Conservation (phyloP, 2,888 invertebrate species). For the Lobophora halterata region DNA sequence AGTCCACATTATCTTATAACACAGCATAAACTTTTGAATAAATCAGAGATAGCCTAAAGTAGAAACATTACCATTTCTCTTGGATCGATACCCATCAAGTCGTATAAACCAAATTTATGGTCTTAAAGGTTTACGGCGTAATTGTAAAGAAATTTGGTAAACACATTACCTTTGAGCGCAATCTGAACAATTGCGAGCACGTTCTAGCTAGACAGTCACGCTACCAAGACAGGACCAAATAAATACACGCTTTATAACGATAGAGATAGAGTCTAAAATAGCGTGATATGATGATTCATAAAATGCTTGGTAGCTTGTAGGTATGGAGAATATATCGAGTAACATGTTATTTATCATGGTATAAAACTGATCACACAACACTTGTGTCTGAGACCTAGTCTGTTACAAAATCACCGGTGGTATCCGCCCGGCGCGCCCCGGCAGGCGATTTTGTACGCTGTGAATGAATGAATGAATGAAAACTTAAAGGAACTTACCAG, state of each 20-base stretch:
- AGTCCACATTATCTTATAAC: too few species aligned
- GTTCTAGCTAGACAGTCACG: slow-evolving; percentile 22
- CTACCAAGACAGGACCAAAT: slow-evolving; percentile 1
- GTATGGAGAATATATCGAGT: too few species aligned
- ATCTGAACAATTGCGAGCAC: slow-evolving; percentile 26
- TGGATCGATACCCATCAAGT: slow-evolving; percentile 2
- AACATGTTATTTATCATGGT: too few species aligned
- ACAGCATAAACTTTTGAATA: too few species aligned
- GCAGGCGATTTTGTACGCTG: too few species aligned
- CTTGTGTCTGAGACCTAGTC: too few species aligned
- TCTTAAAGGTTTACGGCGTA: slow-evolving; percentile 21
- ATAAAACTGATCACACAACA: too few species aligned
- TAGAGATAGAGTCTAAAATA: slow-evolving; percentile 1
- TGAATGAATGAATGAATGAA: too few species aligned
- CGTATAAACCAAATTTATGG: slow-evolving; percentile 11
- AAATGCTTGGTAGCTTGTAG: slow-evolving; percentile 28
- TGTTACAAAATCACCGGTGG: too few species aligned
- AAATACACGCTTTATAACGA: slow-evolving; percentile 1
- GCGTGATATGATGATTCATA: neutral
- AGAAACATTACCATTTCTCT: neutral
- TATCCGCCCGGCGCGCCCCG: too few species aligned
- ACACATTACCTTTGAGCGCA: slow-evolving; percentile 27
- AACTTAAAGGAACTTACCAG: too few species aligned
- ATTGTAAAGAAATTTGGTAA: slow-evolving; percentile 28
- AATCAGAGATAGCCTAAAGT: too few species aligned